Base-by-base conservation (phyloP, 2,888 invertebrate species). In the Fissipunctia ypsillon region DNA sequence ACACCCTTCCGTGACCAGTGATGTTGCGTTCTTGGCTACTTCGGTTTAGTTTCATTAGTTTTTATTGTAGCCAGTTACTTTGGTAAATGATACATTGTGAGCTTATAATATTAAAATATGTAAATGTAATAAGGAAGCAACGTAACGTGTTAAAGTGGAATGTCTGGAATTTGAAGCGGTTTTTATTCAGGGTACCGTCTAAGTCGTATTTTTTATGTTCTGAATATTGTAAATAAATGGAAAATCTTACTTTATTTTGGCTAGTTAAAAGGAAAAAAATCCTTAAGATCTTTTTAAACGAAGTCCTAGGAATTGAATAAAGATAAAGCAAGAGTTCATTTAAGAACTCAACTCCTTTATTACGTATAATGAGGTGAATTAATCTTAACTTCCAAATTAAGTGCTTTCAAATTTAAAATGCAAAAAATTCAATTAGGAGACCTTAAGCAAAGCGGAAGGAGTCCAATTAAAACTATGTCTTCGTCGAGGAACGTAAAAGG, bases 381-480 rank as follows among this genome's bases (percentile, higher is more conserved):
- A 89, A 84, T 86, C 77, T 81, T 84, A 87, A 88, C 87, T 86
- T 89, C 82, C 71, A 88, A 91, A 89, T 90, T 85, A 89, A 91
- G 88, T 85, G 85, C 83, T 86, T 88, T 87, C 82, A 88, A 90
- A 91, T 90, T 89, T 91, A 87, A 90, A 92, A 90, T 90, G 89
- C 85, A 90, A 93, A 93, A 91, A 92, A 91, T 90, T 91, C 89
- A 93, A 93, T 93, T 93, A 93, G 89, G 85, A 87, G 87, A 90
- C 90, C 87, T 90, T 90, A 90, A 92, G 92, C 83, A 90, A 93
- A 92, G 89, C 90, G 93, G 92, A 93, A 92, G 90, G 88, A 91
- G 90, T 91, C 92, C 92, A 94, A 94, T 94, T 94, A 94, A 94
- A 94, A 94, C 92, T 93, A 93, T 93, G 93, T 94, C 94, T 91